Conservation (phyloP, 2,797 vertebrate species). For the Pterois miles region DNA sequence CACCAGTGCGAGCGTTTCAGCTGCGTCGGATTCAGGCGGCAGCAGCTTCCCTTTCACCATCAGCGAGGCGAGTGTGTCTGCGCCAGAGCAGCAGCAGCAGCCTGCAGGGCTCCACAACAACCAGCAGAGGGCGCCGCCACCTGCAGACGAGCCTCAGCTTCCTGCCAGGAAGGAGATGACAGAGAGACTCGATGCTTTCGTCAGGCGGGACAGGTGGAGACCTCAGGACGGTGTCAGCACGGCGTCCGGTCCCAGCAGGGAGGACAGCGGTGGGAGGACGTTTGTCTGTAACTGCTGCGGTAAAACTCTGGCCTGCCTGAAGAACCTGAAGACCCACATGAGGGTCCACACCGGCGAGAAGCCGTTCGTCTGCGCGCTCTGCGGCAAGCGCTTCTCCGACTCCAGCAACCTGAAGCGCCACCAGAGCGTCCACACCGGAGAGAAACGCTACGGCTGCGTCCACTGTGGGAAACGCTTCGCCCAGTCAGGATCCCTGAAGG, state of each 20-base stretch:
- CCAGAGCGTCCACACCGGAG: constrained; percentile 84
- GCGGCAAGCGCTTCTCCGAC: constrained; percentile 83
- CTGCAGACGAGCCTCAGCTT: neutral
- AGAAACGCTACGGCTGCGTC: constrained; percentile 81
- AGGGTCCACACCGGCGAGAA: constrained; percentile 84
- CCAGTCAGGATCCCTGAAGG: constrained; percentile 79
- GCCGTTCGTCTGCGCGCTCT: constrained; percentile 80
- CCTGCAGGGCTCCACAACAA: constrained; percentile 7
- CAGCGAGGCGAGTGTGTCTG: constrained; percentile 5
- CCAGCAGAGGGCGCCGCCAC: constrained; percentile 36
- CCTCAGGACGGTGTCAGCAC: constrained; percentile 14
- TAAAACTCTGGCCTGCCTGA: constrained; percentile 80
- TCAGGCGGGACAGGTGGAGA: constrained; percentile 42
- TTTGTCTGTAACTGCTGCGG: constrained; percentile 80
- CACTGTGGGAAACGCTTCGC: constrained; percentile 84
- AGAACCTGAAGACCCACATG: constrained; percentile 84
- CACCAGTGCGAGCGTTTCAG: neutral
- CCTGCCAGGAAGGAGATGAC: constrained; percentile 1
- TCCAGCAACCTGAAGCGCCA: constrained; percentile 84
- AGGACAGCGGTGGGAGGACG: constrained; percentile 41
- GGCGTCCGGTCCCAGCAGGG: too few relatives aligned
- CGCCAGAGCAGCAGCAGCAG: constrained; percentile 17
- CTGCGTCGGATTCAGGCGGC: neutral
- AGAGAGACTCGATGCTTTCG: neutral
- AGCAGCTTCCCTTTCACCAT: constrained; percentile 15